These are phyloP conservation scores for Danio rerio DNA, from an alignment of 2,113 vertebrate genomes.

Conservation along the genomic window DNA sequence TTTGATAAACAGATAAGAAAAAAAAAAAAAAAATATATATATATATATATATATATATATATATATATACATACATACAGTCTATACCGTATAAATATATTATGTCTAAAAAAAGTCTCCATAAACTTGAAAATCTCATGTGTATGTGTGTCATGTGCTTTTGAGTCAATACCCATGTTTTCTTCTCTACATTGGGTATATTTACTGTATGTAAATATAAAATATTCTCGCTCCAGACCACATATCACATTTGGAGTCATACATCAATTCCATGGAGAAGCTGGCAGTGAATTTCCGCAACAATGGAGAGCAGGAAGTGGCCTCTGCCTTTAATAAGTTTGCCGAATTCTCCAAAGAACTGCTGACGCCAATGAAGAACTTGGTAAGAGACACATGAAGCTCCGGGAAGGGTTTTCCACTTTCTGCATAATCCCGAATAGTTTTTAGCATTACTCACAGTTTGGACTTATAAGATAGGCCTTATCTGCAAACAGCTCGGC, in stretches of 20 bases:
- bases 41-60: too few species aligned
- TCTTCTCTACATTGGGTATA: background rate
- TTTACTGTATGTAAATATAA: too few species aligned
- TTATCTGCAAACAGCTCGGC: conserved; percentile 25
- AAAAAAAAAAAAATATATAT: too few species aligned
- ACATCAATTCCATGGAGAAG: conserved; percentile 72
- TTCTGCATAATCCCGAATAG: conserved; percentile 14
- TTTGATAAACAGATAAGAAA: too few species aligned
- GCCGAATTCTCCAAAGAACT: conserved; percentile 74
- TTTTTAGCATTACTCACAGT: conserved; percentile 28
- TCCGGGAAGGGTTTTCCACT: background rate
- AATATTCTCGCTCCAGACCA: conserved; percentile 63
- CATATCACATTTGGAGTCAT: conserved; percentile 70
- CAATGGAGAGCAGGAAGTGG: conserved; percentile 71
- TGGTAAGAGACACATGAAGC: conserved; percentile 64
- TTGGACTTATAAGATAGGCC: conserved; percentile 12
- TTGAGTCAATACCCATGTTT: background rate
- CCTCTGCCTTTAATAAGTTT: conserved; percentile 70
- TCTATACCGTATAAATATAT: too few species aligned
- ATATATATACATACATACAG: too few species aligned
- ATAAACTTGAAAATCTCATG: too few species aligned
- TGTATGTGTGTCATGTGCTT: background rate
- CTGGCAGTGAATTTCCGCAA: conserved; percentile 71
- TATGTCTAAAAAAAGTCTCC: too few species aligned
- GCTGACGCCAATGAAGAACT: conserved; percentile 71